Evolutionary conservation across 2,797 vertebrate genomes (phyloP).

Genomic region (Oryzias sinensis): DNA sequence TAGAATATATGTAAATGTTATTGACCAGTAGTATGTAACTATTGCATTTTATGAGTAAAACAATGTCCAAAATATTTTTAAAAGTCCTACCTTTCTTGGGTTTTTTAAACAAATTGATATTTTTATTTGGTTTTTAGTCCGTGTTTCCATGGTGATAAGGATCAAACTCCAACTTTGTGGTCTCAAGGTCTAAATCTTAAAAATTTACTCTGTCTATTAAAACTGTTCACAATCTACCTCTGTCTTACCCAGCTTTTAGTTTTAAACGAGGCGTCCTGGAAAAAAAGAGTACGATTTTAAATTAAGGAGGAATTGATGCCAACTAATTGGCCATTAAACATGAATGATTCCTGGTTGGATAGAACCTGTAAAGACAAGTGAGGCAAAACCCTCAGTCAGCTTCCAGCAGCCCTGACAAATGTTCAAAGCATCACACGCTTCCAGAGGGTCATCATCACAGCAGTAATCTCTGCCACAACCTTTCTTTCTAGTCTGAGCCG

Average conservation of each 20-base stretch:
- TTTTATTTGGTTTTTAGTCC: neutral
- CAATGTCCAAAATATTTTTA: too few relatives aligned
- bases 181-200: neutral
- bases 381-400: neutral
- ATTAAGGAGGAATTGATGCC: too few relatives aligned
- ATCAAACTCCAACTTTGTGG: neutral
- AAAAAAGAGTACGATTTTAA: neutral
- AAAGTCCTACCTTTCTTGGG: too few relatives aligned
- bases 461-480: conserved; percentile 19
- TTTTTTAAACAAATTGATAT: too few relatives aligned
- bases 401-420: conserved; percentile 9
- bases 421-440: conserved; percentile 16
- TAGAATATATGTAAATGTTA: too few relatives aligned
- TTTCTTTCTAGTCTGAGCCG: conserved; percentile 9
- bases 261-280: neutral
- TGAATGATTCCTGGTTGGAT: too few relatives aligned
- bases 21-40: too few relatives aligned
- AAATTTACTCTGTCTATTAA: neutral
- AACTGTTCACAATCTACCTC: neutral
- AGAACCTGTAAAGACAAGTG: conserved; percentile 1
- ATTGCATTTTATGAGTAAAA: too few relatives aligned
- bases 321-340: neutral
- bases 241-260: neutral
- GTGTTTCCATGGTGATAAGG: neutral
- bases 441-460: conserved; percentile 16